phyloP scores from a whole-genome alignment of 2,113 vertebrate species.

The Struthidea cinerea region DNA sequence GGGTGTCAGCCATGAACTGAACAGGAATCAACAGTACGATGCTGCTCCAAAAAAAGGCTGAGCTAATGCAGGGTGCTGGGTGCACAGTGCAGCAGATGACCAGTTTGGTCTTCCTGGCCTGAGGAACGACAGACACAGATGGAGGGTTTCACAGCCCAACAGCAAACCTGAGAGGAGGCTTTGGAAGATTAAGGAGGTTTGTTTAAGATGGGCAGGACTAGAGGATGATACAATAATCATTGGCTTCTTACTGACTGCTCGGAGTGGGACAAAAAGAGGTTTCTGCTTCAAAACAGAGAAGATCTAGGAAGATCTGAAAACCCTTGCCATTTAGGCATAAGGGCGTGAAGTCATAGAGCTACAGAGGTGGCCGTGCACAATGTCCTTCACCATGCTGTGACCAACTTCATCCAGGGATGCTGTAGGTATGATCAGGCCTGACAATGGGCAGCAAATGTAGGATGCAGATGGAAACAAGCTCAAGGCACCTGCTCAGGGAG shows the following conservation, averaged over 20 bases:
- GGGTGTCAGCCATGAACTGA: neutral
- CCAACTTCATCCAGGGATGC: neutral
- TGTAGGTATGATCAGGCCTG: neutral
- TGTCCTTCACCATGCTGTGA: neutral
- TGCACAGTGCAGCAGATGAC: neutral
- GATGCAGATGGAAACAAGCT: neutral
- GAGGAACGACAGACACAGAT: neutral
- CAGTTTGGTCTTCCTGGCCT: neutral
- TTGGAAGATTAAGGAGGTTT: neutral
- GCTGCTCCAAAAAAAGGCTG: neutral
- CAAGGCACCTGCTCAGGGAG: neutral
- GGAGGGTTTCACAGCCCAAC: neutral
- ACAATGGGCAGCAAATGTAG: neutral
- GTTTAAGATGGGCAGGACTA: neutral
- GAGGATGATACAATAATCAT: neutral
- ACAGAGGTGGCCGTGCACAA: rapidly evolving
- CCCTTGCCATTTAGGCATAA: neutral
- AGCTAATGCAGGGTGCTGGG: neutral
- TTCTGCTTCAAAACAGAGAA: neutral
- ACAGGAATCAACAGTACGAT: neutral
- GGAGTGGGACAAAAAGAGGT: neutral
- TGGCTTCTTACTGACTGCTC: neutral
- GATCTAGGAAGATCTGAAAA: neutral
- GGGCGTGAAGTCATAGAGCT: neutral
- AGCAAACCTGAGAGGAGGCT: neutral